Conservation (phyloP, 2,888 invertebrate genomes). For the Drosophila peninsularis region DNA sequence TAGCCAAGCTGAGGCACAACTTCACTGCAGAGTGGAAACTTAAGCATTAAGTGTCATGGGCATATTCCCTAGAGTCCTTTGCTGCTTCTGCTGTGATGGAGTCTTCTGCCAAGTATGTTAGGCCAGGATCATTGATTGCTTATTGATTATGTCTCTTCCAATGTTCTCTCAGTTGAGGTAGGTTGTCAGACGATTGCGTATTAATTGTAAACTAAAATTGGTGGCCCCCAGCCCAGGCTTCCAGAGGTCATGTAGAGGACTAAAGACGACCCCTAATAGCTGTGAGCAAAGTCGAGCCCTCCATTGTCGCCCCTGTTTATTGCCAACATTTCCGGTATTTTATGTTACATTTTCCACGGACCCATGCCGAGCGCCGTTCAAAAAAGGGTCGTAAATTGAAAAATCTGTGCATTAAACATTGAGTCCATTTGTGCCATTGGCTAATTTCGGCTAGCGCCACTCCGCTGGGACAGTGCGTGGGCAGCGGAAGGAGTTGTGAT, state of each 20-base stretch:
- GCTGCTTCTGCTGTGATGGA: no score
- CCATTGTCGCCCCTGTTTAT: neutral
- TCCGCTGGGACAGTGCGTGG: neutral
- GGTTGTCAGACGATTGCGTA: neutral
- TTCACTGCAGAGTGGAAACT: no score
- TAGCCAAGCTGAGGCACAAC: no score
- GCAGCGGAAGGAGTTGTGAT: conserved; percentile 4
- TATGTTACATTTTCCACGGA: neutral
- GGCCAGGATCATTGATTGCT: no score
- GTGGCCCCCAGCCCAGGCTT: no score
- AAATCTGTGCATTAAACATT: conserved; percentile 41
- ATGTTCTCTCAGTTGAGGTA: neutral
- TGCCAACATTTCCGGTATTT: conserved; percentile 4
- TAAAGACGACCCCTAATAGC: no score
- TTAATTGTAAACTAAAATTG: neutral
- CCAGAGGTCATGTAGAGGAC: neutral
- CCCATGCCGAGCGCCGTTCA: neutral
- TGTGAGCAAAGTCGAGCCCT: neutral
- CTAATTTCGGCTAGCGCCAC: conserved; percentile 20
- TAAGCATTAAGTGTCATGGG: no score
- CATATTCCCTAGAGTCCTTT: no score
- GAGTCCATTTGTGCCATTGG: conserved; percentile 19
- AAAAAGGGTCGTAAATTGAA: conserved; percentile 27
- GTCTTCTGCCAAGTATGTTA: no score
- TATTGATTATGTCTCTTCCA: no score